Evolutionary conservation across 2,888 invertebrate genomes (phyloP).

Genomic region (Pachymerium ferrugineum): DNA sequence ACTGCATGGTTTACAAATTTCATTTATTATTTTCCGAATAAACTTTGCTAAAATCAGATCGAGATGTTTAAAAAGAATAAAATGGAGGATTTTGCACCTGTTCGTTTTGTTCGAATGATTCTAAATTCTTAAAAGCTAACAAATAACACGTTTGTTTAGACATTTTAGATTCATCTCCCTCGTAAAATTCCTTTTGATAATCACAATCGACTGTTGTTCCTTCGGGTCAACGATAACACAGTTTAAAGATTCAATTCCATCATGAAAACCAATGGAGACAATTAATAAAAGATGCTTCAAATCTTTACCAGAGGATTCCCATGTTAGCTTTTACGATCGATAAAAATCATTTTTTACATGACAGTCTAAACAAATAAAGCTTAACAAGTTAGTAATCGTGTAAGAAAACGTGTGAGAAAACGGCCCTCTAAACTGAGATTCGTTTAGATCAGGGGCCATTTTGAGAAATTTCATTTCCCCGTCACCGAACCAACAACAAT

Average conservation of each 20-base stretch:
- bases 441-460: conserved; percentile 17
- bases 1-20: neutral
- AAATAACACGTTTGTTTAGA: too few species aligned
- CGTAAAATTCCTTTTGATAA: too few species aligned
- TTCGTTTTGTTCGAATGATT: conserved; percentile 23
- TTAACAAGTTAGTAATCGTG: too few species aligned
- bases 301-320: too few species aligned
- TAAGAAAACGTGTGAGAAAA: neutral
- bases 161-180: too few species aligned
- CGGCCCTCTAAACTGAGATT: neutral
- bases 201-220: too few species aligned
- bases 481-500: neutral
- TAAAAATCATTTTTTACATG: conserved; percentile 13
- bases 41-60: neutral
- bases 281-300: conserved; percentile 17
- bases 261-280: too few species aligned
- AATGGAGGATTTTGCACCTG: conserved; percentile 20
- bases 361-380: neutral
- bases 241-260: too few species aligned
- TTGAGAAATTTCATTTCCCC: conserved; percentile 17
- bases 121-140: too few species aligned
- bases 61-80: neutral
- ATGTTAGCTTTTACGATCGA: neutral
- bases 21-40: neutral
- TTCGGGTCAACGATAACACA: too few species aligned